phyloP scores from a whole-genome alignment of 2,797 vertebrate species.

The Brachymystax lenok region DNA sequence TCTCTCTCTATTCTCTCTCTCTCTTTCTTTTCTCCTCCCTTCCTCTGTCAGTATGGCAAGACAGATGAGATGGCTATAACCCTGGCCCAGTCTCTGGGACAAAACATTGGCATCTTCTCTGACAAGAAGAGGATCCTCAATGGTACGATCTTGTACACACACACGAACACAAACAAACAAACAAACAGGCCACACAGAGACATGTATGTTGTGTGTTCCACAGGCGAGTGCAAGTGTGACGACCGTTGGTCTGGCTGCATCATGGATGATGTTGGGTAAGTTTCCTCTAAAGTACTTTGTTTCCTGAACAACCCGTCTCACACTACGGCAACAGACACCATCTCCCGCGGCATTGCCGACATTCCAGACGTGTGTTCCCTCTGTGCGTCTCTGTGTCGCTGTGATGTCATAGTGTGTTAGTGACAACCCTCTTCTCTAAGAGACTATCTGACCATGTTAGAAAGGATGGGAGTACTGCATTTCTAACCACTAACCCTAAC shows the following conservation, averaged over 20 bases:
- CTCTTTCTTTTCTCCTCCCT: conserved; percentile 37
- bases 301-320: neutral
- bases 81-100: conserved; percentile 92
- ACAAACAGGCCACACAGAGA: neutral
- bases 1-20: neutral
- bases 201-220: conserved; percentile 26
- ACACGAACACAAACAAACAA: conserved; percentile 1
- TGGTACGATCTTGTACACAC: conserved; percentile 71
- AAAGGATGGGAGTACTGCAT: neutral
- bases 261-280: conserved; percentile 98
- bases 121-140: conserved; percentile 93
- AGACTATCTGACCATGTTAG: neutral
- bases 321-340: conserved; percentile 5
- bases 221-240: conserved; percentile 96
- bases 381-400: neutral
- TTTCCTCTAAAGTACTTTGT: conserved; percentile 39
- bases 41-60: conserved; percentile 87
- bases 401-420: conserved; percentile 1
- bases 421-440: neutral
- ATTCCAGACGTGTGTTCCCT: neutral
- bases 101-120: conserved; percentile 97
- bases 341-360: conserved; percentile 8
- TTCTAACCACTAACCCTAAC: neutral
- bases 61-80: conserved; percentile 95
- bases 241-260: conserved; percentile 97